phyloP scores from a whole-genome alignment of 2,888 invertebrate genomes.

The Unio pictorum region DNA sequence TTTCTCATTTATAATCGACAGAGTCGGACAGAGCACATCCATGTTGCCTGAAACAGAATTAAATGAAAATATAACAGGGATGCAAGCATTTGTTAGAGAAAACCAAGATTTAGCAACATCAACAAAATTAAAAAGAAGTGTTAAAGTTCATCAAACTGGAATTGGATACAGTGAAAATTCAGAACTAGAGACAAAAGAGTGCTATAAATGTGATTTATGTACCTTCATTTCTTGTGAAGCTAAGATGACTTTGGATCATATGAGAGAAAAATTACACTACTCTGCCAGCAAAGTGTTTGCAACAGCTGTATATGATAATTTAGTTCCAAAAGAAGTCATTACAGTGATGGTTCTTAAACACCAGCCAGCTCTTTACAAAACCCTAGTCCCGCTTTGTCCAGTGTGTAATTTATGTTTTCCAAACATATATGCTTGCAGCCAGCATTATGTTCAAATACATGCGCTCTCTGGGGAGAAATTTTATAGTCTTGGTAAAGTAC shows the following conservation, averaged over 20 bases:
- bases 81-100: too few species aligned
- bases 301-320: not conserved
- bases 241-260: not conserved
- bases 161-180: too few species aligned
- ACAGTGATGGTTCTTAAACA: not conserved
- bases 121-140: too few species aligned
- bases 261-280: not conserved
- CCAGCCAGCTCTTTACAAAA: not conserved
- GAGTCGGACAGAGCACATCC: too few species aligned
- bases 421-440: constrained; percentile 3
- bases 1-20: too few species aligned
- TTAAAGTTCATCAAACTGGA: too few species aligned
- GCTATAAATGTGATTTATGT: constrained; percentile 7
- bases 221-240: not conserved
- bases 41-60: too few species aligned
- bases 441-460: not conserved
- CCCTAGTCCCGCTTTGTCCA: not conserved
- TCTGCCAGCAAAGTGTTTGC: not conserved
- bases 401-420: not conserved
- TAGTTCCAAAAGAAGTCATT: not conserved
- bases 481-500: too few species aligned
- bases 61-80: too few species aligned
- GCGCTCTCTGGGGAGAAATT: too few species aligned
- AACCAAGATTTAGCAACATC: too few species aligned
- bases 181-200: not conserved